Percentiles rank a stretch among this genome's conserved stretches.
Conservation (phyloP, 2,113 vertebrate species). For the Osmerus mordax region DNA sequence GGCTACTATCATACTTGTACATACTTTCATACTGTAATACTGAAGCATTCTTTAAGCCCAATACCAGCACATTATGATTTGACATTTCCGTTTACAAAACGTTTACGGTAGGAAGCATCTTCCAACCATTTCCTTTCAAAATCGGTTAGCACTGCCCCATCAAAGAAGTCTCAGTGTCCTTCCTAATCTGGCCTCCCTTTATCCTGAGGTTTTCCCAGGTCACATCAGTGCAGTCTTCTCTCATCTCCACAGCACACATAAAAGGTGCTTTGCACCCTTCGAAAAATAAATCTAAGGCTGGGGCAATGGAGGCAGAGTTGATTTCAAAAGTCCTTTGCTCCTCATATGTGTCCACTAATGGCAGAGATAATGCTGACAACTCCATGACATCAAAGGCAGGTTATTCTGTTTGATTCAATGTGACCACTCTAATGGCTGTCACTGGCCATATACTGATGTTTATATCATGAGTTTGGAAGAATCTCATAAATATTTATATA, state of each 20-base stretch:
- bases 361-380: conserved; percentile 48
- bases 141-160: neutral
- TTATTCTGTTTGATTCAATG: conserved; percentile 66
- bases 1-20: too few relatives aligned
- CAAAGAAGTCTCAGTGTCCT: neutral
- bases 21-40: too few relatives aligned
- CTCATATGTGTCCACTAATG: conserved; percentile 47
- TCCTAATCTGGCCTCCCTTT: neutral
- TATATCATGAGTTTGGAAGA: conserved; percentile 57
- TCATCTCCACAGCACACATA: conserved; percentile 21
- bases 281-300: conserved; percentile 18
- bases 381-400: conserved; percentile 59
- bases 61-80: too few relatives aligned
- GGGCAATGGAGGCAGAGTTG: conserved; percentile 5
- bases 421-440: conserved; percentile 62
- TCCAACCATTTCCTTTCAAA: neutral
- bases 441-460: conserved; percentile 65
- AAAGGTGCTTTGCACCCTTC: conserved; percentile 18
- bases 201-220: neutral
- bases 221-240: conserved; percentile 3
- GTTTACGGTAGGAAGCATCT: neutral
- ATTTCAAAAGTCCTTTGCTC: conserved; percentile 42
- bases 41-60: too few relatives aligned
- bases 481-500: conserved; percentile 69
- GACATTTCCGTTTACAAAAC: too few relatives aligned